Conservation (phyloP, 2,797 vertebrate species). For the Pelochelys cantorii region DNA sequence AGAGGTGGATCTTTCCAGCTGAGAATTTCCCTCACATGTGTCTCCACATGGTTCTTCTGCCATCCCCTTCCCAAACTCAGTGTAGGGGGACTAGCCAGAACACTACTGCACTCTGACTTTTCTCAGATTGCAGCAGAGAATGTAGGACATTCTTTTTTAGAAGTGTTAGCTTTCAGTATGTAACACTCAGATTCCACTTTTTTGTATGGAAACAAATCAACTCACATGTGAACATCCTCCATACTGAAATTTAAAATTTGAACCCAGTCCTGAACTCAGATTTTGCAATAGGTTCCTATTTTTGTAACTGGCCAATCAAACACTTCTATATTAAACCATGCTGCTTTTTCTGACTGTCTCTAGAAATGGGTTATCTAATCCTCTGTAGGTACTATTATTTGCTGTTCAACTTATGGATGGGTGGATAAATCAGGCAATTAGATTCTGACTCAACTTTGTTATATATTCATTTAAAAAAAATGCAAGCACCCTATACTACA, state of each 20-base stretch:
- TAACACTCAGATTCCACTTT: not conserved
- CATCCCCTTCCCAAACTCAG: too few relatives aligned
- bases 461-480: not conserved
- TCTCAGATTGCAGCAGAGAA: not conserved
- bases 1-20: not conserved
- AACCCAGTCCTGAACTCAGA: not conserved
- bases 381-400: not conserved
- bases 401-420: not conserved
- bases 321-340: not conserved
- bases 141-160: accelerated
- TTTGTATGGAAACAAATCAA: not conserved
- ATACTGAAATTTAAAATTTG: not conserved
- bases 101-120: not conserved
- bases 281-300: not conserved
- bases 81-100: accelerated
- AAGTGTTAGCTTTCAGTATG: slow-evolving; percentile 10
- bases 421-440: not conserved
- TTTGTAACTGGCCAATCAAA: not conserved
- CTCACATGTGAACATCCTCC: not conserved
- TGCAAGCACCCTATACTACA: not conserved
- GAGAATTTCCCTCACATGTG: not conserved
- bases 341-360: not conserved
- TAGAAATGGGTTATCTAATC: not conserved
- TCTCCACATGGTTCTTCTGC: not conserved
- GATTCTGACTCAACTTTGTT: not conserved